Base-by-base conservation (phyloP, 2,113 vertebrate genomes). In the Gallinago paraguaiae region DNA sequence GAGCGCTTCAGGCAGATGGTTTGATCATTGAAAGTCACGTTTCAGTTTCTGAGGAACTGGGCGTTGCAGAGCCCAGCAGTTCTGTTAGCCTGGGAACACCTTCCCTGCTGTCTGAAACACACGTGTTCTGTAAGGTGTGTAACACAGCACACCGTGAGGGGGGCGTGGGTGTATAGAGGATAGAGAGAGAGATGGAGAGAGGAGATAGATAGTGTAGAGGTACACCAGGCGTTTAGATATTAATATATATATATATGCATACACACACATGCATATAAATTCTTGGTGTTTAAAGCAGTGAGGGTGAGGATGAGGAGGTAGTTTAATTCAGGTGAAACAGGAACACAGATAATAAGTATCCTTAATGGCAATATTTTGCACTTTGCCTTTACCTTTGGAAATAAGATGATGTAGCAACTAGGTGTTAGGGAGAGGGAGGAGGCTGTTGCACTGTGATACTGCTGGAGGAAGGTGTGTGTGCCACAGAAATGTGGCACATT, bases 81-180 rank as follows among this genome's bases (percentile, higher is more conserved):
- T 85, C 33, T 79, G 0, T 74, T 86, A 41, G 18, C 53, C 53
- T 46, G 11, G 18, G 53, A 20, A 31, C 0, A 9, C 15, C 39
- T 5, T 28, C 80, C 28, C n/a, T 74, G 41, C 22, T 46, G 33
- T 54, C 30, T 33, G 56, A 64, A 67, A 67, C 37, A 30, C 0
- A 2, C 2, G 1, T 9, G 4, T 46, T 56, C 30, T 85, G 0
- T 87, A n/a, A 31, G 17, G 6, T 48, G 28, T 81, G 9, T 39
- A 14, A 16, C 6, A 23, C 3, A 23, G n/a, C 37, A n/a, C 35
- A 43, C n/a, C 22, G 48, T 75, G 37, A n/a, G 43, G 37, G 23
- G 31, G 1, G 3, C 8, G 39, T 54, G 7, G 43, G 0, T 28
- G 0, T 35, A 2, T n/a, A 37, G 14, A 43, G 41, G 41, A 43